Conservation (phyloP, 1,140 invertebrate genomes). For the Orussus abietinus region DNA sequence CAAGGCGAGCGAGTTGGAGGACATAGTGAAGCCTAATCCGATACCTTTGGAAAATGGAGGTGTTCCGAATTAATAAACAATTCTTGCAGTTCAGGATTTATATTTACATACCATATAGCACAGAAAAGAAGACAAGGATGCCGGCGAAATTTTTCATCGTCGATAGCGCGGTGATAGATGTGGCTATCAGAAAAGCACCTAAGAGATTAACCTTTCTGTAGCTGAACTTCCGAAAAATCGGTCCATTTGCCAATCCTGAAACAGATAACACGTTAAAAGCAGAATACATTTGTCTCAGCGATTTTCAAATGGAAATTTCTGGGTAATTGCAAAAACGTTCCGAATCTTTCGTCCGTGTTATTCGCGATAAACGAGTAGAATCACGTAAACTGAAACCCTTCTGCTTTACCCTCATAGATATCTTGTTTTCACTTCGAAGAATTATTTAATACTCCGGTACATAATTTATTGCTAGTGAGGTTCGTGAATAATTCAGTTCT, state of each 20-base stretch:
- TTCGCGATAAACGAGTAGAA: not conserved
- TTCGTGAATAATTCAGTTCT: conserved; percentile 1
- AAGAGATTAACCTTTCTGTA: conserved; percentile 62
- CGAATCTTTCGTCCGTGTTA: not conserved
- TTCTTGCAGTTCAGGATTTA: not conserved
- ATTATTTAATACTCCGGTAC: not conserved
- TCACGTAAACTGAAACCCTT: not conserved
- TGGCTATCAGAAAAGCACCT: conserved; percentile 52
- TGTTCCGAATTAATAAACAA: conserved; percentile 6
- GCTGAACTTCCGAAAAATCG: conserved; percentile 61
- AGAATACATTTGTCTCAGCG: not conserved
- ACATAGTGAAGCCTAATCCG: conserved; percentile 59
- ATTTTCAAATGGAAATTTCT: not conserved
- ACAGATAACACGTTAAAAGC: conserved; percentile 24
- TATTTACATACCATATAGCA: conserved; percentile 55
- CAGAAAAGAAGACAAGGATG: conserved; percentile 59
- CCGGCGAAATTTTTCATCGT: conserved; percentile 53
- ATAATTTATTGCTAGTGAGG: conserved; percentile 1
- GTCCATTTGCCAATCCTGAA: conserved; percentile 63
- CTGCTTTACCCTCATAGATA: not conserved
- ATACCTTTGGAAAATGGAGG: conserved; percentile 46
- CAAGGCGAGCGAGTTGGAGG: conserved; percentile 54
- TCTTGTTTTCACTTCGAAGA: conserved; percentile 4
- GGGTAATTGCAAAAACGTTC: too few relatives aligned
- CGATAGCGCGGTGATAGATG: conserved; percentile 26